These are phyloP conservation scores for Elymnias hypermnestra DNA, from an alignment of 1,140 invertebrate species.

Conservation along the genomic window DNA sequence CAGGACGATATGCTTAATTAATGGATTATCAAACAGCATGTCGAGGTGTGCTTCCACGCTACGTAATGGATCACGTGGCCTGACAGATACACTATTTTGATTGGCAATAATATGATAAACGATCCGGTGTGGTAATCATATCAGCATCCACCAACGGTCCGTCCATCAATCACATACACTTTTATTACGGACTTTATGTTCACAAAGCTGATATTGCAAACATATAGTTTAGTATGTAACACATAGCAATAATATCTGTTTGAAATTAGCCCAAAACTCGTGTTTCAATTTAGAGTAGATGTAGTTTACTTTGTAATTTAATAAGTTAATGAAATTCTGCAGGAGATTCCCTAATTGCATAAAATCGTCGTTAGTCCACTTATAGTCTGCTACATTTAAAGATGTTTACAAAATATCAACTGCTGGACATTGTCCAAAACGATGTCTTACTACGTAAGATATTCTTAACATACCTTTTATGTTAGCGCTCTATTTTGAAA, in stretches of 20 bases:
- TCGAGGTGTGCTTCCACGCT: conserved; percentile 40
- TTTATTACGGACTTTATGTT: conserved; percentile 44
- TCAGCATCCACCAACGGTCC: conserved; percentile 51
- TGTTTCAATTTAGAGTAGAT: conserved; percentile 41
- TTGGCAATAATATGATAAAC: conserved; percentile 75
- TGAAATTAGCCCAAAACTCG: conserved; percentile 28
- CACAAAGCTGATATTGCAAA: conserved; percentile 38
- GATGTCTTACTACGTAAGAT: conserved; percentile 46
- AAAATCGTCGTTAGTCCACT: conserved; percentile 40
- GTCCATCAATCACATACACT: conserved; percentile 58
- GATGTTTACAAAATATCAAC: conserved; percentile 58
- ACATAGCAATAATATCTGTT: conserved; percentile 33
- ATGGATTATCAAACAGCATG: conserved; percentile 36
- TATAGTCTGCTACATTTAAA: conserved; percentile 46
- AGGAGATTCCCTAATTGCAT: conserved; percentile 23
- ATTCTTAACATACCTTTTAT: conserved; percentile 51
- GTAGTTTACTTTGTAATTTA: conserved; percentile 39
- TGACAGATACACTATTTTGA: conserved; percentile 76
- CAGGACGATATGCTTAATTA: conserved; percentile 47
- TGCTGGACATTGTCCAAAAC: conserved; percentile 63
- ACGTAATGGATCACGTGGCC: conserved; percentile 60
- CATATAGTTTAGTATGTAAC: conserved; percentile 20
- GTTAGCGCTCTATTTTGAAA: conserved; percentile 57
- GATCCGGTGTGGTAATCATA: conserved; percentile 64
- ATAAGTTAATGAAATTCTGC: conserved; percentile 35